These are phyloP conservation scores for Caenorhabditis remanei DNA, from an alignment of 1,140 invertebrate species.

Conservation along the genomic window DNA sequence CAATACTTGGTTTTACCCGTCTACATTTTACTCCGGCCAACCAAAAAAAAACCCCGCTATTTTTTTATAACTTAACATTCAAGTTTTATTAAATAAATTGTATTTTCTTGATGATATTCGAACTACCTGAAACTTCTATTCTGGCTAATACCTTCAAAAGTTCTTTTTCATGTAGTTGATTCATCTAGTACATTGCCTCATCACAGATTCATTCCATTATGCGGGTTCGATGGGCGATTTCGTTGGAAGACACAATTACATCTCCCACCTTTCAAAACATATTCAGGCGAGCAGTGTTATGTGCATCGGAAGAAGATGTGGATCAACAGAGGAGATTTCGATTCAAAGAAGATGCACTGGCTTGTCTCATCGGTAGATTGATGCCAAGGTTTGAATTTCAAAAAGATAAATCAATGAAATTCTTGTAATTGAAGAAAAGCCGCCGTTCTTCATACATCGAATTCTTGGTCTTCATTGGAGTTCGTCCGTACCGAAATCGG, in stretches of 20 bases:
- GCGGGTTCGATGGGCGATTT: slow-evolving; percentile 54
- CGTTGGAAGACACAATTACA: slow-evolving; percentile 36
- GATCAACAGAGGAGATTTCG: slow-evolving; percentile 26
- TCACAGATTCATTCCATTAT: background rate
- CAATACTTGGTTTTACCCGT: background rate
- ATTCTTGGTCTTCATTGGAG: slow-evolving; percentile 25
- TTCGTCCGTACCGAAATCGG: slow-evolving; percentile 12
- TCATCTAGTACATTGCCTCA: background rate
- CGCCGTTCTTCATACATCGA: background rate
- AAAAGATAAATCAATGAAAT: background rate
- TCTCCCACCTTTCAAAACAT: slow-evolving; percentile 25
- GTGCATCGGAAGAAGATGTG: slow-evolving; percentile 1
- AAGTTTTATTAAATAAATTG: no score
- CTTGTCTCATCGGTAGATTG: slow-evolving; percentile 40
- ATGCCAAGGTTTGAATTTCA: slow-evolving; percentile 46
- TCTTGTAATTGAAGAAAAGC: slow-evolving; percentile 47
- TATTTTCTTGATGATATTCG: no score
- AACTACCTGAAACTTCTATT: no score
- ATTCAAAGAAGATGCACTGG: slow-evolving; percentile 54
- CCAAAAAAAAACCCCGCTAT: background rate
- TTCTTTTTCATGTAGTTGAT: background rate
- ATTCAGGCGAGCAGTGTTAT: slow-evolving; percentile 38
- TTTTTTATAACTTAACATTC: background rate
- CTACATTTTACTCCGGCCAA: background rate
- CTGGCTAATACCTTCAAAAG: background rate